Evolutionary conservation across 2,113 vertebrate genomes (phyloP).

Genomic region (Sarotherodon lohbergeri): DNA sequence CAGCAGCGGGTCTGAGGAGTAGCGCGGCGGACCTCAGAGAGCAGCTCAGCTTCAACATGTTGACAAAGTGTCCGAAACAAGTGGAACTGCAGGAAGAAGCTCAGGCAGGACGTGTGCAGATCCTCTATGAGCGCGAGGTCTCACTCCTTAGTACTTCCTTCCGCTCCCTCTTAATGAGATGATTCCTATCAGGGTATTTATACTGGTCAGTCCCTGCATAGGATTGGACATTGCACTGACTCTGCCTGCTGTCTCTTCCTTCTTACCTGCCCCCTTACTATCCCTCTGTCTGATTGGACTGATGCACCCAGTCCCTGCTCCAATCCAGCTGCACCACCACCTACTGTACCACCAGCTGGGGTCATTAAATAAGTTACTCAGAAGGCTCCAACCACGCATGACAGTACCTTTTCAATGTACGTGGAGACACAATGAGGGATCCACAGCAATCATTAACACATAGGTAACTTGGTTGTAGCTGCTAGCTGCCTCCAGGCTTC

Average conservation of each 20-base stretch:
- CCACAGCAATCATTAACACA: background rate
- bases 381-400: background rate
- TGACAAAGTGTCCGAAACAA: background rate
- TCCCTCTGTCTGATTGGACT: background rate
- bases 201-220: background rate
- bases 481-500: background rate
- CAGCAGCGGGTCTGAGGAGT: background rate
- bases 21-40: background rate
- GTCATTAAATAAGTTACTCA: background rate
- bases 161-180: background rate
- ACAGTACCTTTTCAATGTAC: background rate
- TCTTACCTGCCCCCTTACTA: background rate
- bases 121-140: background rate
- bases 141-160: background rate
- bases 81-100: background rate
- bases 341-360: background rate
- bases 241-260: background rate
- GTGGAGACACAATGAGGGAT: background rate
- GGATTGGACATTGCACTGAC: background rate
- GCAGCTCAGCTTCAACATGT: conserved; percentile 17
- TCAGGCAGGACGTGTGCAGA: background rate
- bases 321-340: background rate
- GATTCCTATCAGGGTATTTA: background rate
- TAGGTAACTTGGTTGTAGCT: background rate
- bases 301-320: background rate